phyloP scores from a whole-genome alignment of 1,140 invertebrate genomes.

The Calephelis nemesis region DNA sequence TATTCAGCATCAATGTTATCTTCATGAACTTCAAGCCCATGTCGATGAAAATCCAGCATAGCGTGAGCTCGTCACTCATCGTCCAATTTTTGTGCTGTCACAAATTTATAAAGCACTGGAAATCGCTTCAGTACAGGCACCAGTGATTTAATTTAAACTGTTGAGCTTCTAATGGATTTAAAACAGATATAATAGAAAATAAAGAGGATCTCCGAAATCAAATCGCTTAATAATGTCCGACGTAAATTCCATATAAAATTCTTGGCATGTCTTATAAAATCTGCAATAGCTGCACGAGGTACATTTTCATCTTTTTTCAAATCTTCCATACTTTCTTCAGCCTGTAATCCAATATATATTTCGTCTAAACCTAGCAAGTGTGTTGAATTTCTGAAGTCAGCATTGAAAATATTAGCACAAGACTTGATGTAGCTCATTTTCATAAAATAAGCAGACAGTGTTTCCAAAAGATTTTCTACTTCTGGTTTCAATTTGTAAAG shows the following conservation, averaged over 20 bases:
- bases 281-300: background rate
- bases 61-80: background rate
- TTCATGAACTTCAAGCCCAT: background rate
- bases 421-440: no score
- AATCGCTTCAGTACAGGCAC: background rate
- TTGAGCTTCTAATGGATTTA: slow-evolving; percentile 3
- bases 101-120: background rate
- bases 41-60: background rate
- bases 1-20: background rate
- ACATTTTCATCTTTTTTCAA: background rate
- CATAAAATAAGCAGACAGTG: no score
- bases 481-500: no score
- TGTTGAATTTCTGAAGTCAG: no score
- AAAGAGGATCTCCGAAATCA: background rate
- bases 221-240: background rate
- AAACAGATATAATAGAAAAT: background rate
- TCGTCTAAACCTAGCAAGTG: no score
- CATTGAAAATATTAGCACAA: no score
- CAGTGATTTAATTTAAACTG: background rate
- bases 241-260: no score
- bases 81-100: background rate
- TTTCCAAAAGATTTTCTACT: no score
- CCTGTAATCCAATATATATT: no score
- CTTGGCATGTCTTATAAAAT: no score
- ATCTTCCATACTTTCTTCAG: no score